Evolutionary conservation across 2,113 vertebrate species (phyloP).

Genomic region (Alouatta palliata): DNA sequence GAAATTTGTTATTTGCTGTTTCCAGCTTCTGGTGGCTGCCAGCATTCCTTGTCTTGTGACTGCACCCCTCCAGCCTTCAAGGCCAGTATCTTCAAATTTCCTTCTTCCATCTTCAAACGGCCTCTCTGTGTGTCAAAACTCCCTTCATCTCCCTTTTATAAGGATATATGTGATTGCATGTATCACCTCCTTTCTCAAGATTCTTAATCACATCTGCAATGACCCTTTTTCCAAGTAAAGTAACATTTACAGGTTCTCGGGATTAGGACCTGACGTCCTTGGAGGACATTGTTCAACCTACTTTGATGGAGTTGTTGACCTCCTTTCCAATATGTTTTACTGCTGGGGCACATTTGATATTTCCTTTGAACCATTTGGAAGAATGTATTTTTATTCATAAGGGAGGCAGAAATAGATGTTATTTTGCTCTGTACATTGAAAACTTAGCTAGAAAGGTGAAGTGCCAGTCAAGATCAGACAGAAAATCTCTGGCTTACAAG

Average conservation of each 20-base stretch:
- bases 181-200: not conserved
- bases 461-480: slow-evolving; percentile 37
- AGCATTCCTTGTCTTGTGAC: not conserved
- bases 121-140: not conserved
- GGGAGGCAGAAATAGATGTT: not conserved
- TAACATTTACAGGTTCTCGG: not conserved
- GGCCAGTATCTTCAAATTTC: not conserved
- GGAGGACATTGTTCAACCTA: not conserved
- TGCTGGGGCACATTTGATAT: not conserved
- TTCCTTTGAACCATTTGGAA: slow-evolving; percentile 21
- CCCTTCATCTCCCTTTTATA: not conserved
- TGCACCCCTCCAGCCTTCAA: not conserved
- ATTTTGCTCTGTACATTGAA: slow-evolving; percentile 38
- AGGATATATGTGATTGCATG: not conserved
- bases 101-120: not conserved
- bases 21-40: not conserved
- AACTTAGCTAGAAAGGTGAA: slow-evolving; percentile 29
- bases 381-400: slow-evolving; percentile 34
- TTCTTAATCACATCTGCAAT: not conserved
- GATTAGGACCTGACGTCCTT: not conserved
- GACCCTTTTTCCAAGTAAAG: not conserved
- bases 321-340: not conserved
- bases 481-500: not conserved
- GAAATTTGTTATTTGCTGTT: not conserved
- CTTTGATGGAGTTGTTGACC: not conserved